phyloP scores from a whole-genome alignment of 2,888 invertebrate genomes.

The Eilema griseolum region DNA sequence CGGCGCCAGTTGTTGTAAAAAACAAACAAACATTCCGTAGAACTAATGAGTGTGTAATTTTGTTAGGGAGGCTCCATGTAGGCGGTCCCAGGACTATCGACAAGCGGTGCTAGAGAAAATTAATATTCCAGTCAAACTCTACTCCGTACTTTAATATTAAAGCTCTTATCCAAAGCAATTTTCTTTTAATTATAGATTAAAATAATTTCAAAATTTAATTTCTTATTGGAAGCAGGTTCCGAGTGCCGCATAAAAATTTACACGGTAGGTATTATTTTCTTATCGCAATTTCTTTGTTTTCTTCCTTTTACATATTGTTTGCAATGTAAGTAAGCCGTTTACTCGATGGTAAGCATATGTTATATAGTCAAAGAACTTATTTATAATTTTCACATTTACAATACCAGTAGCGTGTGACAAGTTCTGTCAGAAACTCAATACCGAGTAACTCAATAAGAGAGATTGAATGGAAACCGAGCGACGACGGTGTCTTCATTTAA shows the following conservation, averaged over 20 bases:
- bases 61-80: conserved; percentile 78
- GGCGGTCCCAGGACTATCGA: conserved; percentile 66
- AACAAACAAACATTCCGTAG: conserved; percentile 80
- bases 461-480: conserved; percentile 48
- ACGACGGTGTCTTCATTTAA: conserved; percentile 69
- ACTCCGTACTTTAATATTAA: not conserved
- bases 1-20: conserved; percentile 77
- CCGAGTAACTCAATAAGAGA: conserved; percentile 5
- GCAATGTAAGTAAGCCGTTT: not conserved
- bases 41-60: conserved; percentile 85
- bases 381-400: too few species aligned
- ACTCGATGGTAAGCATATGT: not conserved
- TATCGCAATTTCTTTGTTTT: not conserved
- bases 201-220: conserved; percentile 12
- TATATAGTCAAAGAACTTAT: too few species aligned
- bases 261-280: not conserved
- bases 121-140: conserved; percentile 61
- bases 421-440: not conserved
- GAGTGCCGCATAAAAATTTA: not conserved
- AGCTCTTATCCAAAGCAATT: conserved; percentile 24
- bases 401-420: not conserved
- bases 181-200: conserved; percentile 19
- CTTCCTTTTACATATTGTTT: not conserved
- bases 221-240: not conserved
- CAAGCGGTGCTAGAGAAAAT: conserved; percentile 58